phyloP scores from a whole-genome alignment of 92 coral and sea anemone species.

The Bergia puertoricense region DNA sequence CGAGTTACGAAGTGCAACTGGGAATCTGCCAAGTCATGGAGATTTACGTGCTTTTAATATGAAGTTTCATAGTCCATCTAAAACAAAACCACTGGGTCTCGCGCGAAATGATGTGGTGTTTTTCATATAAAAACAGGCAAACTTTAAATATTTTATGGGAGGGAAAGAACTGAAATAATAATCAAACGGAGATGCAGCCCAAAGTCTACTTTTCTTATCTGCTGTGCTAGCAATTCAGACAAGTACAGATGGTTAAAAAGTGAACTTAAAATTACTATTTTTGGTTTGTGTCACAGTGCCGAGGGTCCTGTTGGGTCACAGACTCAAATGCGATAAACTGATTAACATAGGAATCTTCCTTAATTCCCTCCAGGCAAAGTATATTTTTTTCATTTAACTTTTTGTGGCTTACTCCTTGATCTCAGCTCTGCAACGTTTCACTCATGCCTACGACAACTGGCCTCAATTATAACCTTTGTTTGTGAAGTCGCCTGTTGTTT shows the following conservation, averaged over 20 bases:
- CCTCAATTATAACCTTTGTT: not conserved
- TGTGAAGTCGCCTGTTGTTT: not conserved
- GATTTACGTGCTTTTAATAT: not conserved
- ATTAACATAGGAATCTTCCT: not conserved
- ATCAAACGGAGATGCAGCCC: conserved; percentile 16
- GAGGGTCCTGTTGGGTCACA: conserved; percentile 26
- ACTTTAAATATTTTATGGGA: not conserved
- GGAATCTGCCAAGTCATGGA: not conserved
- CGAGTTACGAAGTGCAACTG: no score
- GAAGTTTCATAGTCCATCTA: not conserved
- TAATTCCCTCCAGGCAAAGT: conserved; percentile 9
- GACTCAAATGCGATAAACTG: conserved; percentile 32
- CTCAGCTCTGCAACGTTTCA: conserved; percentile 5
- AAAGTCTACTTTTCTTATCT: conserved; percentile 11
- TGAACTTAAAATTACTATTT: not conserved
- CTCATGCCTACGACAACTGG: not conserved
- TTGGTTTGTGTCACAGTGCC: not conserved
- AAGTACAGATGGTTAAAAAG: conserved; percentile 19
- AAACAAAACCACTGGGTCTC: not conserved
- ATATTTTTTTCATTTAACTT: not conserved
- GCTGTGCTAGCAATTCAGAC: not conserved
- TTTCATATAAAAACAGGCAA: not conserved
- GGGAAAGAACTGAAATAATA: not conserved
- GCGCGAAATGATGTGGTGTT: not conserved
- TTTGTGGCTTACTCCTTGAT: conserved; percentile 19